A percentile compares a stretch with the other conserved stretches of the same genome.
Evolutionary conservation across 2,797 vertebrate genomes (phyloP).

Genomic region (Myotis findleyi): DNA sequence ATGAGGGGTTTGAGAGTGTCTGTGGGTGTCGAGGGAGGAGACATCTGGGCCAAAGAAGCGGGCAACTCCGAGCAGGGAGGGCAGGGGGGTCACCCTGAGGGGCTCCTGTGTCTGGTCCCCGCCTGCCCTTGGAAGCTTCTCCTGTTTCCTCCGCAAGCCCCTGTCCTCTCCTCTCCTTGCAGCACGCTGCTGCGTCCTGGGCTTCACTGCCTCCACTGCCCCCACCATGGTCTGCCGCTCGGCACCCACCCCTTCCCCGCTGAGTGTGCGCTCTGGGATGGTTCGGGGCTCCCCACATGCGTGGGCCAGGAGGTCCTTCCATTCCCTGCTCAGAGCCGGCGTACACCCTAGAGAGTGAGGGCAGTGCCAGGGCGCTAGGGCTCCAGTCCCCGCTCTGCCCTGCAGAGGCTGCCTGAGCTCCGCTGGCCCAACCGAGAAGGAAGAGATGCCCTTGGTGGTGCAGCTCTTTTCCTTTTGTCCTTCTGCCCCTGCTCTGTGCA

Average conservation of each 20-base stretch:
- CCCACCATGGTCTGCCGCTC: accelerated
- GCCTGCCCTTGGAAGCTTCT: background rate
- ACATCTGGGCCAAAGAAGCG: background rate
- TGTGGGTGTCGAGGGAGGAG: background rate
- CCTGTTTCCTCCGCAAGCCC: background rate
- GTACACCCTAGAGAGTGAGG: no score
- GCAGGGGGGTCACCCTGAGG: accelerated
- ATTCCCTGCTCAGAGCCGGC: accelerated
- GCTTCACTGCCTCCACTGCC: accelerated
- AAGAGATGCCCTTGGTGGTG: accelerated
- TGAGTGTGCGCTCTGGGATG: accelerated
- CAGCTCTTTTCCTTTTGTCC: background rate
- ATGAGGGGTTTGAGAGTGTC: background rate
- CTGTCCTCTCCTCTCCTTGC: background rate
- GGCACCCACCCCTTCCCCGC: no score
- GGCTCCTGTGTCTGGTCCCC: background rate
- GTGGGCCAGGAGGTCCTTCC: accelerated
- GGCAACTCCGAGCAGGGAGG: background rate
- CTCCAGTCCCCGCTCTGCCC: background rate
- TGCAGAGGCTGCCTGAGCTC: background rate
- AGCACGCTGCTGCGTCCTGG: accelerated
- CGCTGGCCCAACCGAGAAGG: background rate
- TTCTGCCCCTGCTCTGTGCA: background rate
- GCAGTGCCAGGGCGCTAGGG: background rate
- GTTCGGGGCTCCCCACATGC: accelerated